A percentile compares a stretch with the other conserved stretches of the same genome.
Conservation (phyloP, 2,113 vertebrate genomes). For the Gorsachius goisagi region DNA sequence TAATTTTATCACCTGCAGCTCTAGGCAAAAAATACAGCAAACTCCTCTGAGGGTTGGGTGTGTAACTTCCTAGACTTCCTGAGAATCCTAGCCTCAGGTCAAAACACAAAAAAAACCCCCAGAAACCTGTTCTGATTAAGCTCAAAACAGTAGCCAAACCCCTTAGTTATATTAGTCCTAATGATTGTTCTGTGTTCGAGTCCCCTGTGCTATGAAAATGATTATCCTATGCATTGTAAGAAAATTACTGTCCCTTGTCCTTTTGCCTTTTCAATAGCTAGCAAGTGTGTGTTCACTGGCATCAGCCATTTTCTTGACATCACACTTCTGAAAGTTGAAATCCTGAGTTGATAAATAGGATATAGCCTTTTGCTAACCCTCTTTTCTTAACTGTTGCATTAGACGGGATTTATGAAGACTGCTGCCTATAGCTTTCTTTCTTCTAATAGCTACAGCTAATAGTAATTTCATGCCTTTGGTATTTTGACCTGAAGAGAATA, state of each 20-base stretch:
- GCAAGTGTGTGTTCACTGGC: neutral
- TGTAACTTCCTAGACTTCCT: neutral
- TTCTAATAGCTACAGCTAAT: too few species aligned
- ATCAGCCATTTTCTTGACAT: neutral
- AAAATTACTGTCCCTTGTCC: neutral
- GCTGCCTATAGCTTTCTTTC: neutral
- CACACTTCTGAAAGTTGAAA: neutral
- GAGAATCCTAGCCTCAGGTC: neutral
- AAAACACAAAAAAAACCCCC: neutral
- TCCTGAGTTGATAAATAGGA: neutral
- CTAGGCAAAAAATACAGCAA: neutral
- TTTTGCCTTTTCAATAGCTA: neutral
- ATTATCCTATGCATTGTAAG: neutral
- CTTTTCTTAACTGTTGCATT: neutral
- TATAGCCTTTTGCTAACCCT: neutral
- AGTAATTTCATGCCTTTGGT: too few species aligned
- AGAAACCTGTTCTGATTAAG: too few species aligned
- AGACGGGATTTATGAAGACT: neutral
- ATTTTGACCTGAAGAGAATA: too few species aligned
- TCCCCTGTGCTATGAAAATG: neutral
- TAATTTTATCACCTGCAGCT: neutral
- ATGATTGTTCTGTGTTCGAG: neutral
- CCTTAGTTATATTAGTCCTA: neutral
- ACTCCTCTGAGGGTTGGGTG: neutral
- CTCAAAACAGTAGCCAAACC: too few species aligned